These are phyloP conservation scores for Sepiola atlantica DNA, from an alignment of 2,888 invertebrate genomes.

Conservation along the genomic window DNA sequence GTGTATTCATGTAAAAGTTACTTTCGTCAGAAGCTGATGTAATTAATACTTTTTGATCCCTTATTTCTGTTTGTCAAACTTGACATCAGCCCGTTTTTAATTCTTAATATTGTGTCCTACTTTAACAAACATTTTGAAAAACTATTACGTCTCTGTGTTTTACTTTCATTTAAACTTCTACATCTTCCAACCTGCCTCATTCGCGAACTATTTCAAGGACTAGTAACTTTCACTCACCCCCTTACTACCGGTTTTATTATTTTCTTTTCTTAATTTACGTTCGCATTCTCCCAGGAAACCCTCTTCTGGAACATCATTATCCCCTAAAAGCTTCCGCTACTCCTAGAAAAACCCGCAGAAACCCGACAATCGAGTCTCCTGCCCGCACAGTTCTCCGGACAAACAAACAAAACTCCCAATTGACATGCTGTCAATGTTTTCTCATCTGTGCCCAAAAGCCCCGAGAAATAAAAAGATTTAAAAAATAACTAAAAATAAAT, in stretches of 20 bases:
- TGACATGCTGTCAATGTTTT: slow-evolving; percentile 21
- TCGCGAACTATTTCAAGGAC: neutral
- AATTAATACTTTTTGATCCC: no score
- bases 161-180: neutral
- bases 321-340: slow-evolving; percentile 32
- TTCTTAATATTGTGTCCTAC: neutral
- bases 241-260: neutral
- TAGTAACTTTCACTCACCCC: neutral
- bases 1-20: no score
- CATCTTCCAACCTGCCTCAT: neutral
- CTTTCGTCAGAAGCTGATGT: no score
- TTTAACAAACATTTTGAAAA: neutral
- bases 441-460: neutral
- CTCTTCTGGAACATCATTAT: neutral
- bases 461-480: no score
- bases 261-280: neutral
- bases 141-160: neutral
- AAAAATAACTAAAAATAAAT: no score
- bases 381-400: neutral
- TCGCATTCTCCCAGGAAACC: neutral
- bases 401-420: slow-evolving; percentile 32
- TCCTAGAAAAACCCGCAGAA: neutral
- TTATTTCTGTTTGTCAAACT: neutral
- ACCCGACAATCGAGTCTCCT: neutral
- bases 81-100: neutral